phyloP scores from a whole-genome alignment of 2,113 vertebrate species.

The Meriones unguiculatus region DNA sequence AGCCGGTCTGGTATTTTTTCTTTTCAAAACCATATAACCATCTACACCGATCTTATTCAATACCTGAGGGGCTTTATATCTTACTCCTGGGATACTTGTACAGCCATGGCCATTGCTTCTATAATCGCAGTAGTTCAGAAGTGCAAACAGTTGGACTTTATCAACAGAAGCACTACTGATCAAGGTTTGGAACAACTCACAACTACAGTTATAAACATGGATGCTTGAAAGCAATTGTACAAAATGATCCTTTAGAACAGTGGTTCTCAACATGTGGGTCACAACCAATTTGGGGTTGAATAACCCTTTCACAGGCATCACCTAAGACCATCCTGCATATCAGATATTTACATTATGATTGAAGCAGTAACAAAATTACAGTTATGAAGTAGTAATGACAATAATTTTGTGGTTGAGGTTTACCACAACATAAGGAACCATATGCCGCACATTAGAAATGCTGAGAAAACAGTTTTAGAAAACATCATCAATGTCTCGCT shows the following conservation, averaged over 20 bases:
- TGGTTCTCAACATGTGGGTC: background rate
- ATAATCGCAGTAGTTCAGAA: background rate
- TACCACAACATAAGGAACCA: background rate
- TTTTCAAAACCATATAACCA: background rate
- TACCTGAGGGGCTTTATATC: background rate
- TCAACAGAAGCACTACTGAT: background rate
- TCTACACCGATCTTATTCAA: too few species aligned
- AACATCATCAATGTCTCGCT: background rate
- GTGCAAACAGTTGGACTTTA: background rate
- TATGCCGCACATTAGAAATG: background rate
- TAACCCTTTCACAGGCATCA: background rate
- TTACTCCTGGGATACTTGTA: background rate
- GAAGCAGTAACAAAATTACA: background rate
- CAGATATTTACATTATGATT: background rate
- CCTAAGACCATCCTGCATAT: background rate
- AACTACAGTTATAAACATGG: background rate
- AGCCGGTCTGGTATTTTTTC: background rate
- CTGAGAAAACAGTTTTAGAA: background rate
- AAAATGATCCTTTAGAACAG: background rate
- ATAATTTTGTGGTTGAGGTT: background rate
- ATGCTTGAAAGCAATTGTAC: too few species aligned
- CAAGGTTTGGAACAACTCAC: background rate
- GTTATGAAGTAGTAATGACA: background rate
- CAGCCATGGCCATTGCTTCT: too few species aligned
- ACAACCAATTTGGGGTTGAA: background rate